Base-by-base conservation (phyloP, 2,888 invertebrate genomes). In the Andrena praecox region DNA sequence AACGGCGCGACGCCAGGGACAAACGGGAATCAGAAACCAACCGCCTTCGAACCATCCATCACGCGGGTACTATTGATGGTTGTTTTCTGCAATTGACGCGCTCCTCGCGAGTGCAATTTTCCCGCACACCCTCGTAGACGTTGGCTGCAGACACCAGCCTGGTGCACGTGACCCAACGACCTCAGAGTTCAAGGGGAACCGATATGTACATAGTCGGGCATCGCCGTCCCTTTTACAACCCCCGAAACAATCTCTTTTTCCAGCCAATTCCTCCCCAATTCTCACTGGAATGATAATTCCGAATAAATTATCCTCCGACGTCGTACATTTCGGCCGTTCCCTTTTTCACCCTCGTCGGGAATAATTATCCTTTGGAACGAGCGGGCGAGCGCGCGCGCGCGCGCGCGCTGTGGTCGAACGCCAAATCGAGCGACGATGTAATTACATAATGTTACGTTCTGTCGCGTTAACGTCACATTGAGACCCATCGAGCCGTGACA, bases 381-480 rank as follows among this genome's bases (percentile, higher is more conserved):
- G 42, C 59, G 42, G 54, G 54, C 12, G 24, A 1, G 12, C 20
- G 24, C 20, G 56, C 20, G 20, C 20, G 24, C 20, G 56, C 20
- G 20, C 20, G 20, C 12, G 48, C 4, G 31, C 8, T 24, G 12
- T n/a, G 72, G 56, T 59, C 48, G 42, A 59, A 74, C 67, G 67
- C 42, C 31, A 59, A 77, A 72, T 66, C 73, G 73, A 77, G 72
- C 56, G 64, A 33, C 77, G 50, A 66, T 29, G 77, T 73, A 77
- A 77, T 77, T 73, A 63, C 73, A 48, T 72, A 60, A 73, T 48
- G 77, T 73, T 59, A 73, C 66, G 60, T 66, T 67, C 54, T 35
- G 78, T 68, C 68, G 78, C 68, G 62, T 73, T 73, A 77, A 67
- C 77, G 77, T 77, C 77, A 50, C 60, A 73, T 77, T 52, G 60